Evolutionary conservation across 2,888 invertebrate genomes (phyloP).

Genomic region (Plusia festucae): DNA sequence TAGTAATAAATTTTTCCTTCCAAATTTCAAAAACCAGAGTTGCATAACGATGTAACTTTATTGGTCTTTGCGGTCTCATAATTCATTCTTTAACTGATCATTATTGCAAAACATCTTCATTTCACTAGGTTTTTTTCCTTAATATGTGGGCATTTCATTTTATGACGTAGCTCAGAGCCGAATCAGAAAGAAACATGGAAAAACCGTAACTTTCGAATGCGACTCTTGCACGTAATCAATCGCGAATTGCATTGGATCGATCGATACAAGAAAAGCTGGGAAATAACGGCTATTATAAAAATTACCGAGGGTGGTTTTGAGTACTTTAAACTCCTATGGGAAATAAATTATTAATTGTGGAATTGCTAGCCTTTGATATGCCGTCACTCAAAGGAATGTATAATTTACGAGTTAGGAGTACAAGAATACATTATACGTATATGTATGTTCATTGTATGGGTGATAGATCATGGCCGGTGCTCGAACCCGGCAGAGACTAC

Average conservation of each 20-base stretch:
- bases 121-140: constrained; percentile 4
- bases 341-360: constrained; percentile 24
- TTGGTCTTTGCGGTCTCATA: not conserved
- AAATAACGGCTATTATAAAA: constrained; percentile 23
- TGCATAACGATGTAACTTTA: constrained; percentile 1
- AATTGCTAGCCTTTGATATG: constrained; percentile 23
- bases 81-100: not conserved
- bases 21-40: not conserved
- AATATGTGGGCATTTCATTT: not conserved
- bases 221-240: not conserved
- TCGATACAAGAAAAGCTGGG: constrained; percentile 13
- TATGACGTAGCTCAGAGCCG: not conserved
- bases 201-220: not conserved
- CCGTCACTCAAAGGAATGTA: constrained; percentile 8
- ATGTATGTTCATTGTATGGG: constrained; percentile 52
- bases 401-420: not conserved
- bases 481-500: constrained; percentile 76
- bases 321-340: constrained; percentile 26
- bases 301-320: constrained; percentile 28
- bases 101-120: constrained; percentile 3
- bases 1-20: too few species aligned
- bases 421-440: constrained; percentile 22
- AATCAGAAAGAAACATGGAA: not conserved
- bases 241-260: constrained; percentile 14
- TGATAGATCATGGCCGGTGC: constrained; percentile 76